phyloP scores from a whole-genome alignment of 1,140 invertebrate species.

The Drosophila arawakana region DNA sequence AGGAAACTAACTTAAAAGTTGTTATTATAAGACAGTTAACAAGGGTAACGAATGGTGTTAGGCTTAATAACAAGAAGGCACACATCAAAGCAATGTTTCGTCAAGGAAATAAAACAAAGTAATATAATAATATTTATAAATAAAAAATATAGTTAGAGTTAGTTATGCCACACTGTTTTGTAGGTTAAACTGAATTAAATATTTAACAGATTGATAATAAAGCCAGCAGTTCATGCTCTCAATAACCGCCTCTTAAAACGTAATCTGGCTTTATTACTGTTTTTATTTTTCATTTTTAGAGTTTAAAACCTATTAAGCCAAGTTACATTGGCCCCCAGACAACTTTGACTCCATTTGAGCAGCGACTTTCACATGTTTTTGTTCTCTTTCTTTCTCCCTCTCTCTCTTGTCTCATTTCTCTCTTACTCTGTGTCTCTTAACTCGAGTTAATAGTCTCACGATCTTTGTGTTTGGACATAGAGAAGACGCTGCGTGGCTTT shows the following conservation, averaged over 20 bases:
- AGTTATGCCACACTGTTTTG: too few species aligned
- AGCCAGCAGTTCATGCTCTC: neutral
- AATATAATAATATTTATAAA: too few species aligned
- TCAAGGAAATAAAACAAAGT: too few species aligned
- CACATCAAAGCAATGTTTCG: neutral
- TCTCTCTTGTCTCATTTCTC: neutral
- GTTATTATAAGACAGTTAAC: neutral
- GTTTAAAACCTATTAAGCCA: conserved; percentile 3
- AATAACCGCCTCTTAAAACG: neutral
- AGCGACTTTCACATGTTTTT: conserved; percentile 48
- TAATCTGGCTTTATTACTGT: conserved; percentile 5
- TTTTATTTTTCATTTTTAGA: conserved; percentile 2
- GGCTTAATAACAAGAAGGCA: neutral
- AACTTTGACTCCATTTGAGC: conserved; percentile 13
- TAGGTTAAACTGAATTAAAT: neutral
- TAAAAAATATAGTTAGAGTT: too few species aligned
- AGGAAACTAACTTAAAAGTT: too few species aligned
- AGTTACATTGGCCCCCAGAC: conserved; percentile 34
- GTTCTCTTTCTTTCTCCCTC: neutral
- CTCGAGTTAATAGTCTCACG: conserved; percentile 52
- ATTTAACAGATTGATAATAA: neutral
- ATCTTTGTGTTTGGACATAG: conserved; percentile 53
- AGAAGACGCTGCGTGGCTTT: conserved; percentile 67
- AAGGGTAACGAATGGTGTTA: neutral
- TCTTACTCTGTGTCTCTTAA: neutral